A percentile compares a stretch with the other conserved stretches of the same genome.
Conservation (phyloP, 1,140 invertebrate species). For the Danaus melanippus region DNA sequence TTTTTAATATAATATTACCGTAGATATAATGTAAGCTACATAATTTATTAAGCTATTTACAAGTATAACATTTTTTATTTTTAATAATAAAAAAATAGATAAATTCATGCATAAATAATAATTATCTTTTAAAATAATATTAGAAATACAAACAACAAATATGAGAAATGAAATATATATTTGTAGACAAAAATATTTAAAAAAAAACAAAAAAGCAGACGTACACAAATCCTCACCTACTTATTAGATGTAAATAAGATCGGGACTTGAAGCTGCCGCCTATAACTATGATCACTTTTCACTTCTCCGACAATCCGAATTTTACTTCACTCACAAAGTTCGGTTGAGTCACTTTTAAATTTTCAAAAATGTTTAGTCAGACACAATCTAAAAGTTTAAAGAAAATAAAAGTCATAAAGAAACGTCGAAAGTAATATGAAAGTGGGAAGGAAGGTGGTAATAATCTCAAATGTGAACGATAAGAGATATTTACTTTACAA, state of each 20-base stretch:
- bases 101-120: background rate
- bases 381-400: constrained; percentile 14
- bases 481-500: constrained; percentile 24
- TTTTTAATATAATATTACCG: too few species aligned
- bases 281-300: constrained; percentile 39
- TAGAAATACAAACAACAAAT: constrained; percentile 18
- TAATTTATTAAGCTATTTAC: too few species aligned
- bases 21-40: too few species aligned
- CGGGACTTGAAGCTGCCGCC: constrained; percentile 34
- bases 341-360: constrained; percentile 14
- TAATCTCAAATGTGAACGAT: background rate
- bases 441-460: constrained; percentile 9
- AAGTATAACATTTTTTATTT: too few species aligned
- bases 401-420: constrained; percentile 14
- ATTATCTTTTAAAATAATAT: constrained; percentile 16
- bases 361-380: constrained; percentile 10
- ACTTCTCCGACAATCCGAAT: constrained; percentile 52
- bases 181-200: too few species aligned
- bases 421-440: constrained; percentile 1
- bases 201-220: constrained; percentile 28
- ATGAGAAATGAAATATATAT: constrained; percentile 17
- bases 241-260: constrained; percentile 55
- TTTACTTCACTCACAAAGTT: constrained; percentile 43
- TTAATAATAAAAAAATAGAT: too few species aligned
- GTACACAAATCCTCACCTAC: constrained; percentile 48